phyloP scores from a whole-genome alignment of 2,113 vertebrate genomes.

The Atlantisia rogersi region DNA sequence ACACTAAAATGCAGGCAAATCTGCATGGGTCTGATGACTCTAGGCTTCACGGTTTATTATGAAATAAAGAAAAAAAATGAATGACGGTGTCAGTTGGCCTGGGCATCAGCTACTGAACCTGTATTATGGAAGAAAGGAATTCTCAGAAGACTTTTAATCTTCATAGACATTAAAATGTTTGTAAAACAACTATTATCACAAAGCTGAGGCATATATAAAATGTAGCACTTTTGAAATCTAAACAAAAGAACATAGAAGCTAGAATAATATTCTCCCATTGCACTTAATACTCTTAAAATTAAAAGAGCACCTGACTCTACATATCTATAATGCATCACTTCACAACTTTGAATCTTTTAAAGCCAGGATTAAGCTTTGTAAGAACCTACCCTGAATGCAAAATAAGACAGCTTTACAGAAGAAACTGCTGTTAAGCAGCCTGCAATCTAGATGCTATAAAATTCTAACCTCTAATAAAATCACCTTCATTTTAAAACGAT shows the following conservation, averaged over 20 bases:
- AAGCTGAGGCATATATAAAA: background rate
- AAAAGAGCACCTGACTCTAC: constrained; percentile 5
- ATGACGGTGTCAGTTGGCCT: constrained; percentile 53
- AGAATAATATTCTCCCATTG: background rate
- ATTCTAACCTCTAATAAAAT: constrained; percentile 25
- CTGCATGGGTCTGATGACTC: constrained; percentile 74
- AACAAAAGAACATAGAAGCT: constrained; percentile 39
- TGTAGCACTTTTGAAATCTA: background rate
- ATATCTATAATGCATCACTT: constrained; percentile 46
- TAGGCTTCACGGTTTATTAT: constrained; percentile 74
- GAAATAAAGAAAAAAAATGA: constrained; percentile 74
- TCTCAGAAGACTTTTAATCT: constrained; percentile 50
- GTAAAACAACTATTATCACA: background rate
- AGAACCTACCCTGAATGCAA: constrained; percentile 33
- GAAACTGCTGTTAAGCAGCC: constrained; percentile 20
- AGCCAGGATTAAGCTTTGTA: constrained; percentile 53
- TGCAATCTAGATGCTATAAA: background rate
- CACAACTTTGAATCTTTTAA: constrained; percentile 44
- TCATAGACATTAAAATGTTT: constrained; percentile 21
- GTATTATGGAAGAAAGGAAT: constrained; percentile 24
- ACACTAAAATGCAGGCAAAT: constrained; percentile 70
- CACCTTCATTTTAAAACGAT: background rate
- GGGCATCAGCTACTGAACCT: constrained; percentile 38
- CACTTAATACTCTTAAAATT: constrained; percentile 51
- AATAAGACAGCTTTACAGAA: constrained; percentile 32